These are phyloP conservation scores for Agrochola macilenta DNA, from an alignment of 2,888 invertebrate species.

Conservation along the genomic window DNA sequence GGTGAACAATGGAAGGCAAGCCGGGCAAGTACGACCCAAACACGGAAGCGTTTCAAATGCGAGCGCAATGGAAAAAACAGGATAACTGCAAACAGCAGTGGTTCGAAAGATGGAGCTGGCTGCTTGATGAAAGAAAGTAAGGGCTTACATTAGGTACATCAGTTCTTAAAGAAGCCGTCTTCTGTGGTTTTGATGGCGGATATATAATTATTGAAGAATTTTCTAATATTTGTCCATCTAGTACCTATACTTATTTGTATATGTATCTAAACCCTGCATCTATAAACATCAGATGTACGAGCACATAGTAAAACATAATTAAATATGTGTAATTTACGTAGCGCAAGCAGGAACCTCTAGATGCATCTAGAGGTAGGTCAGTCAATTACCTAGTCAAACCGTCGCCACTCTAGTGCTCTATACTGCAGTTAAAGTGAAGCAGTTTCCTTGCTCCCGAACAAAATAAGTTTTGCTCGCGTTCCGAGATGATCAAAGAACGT, in stretches of 20 bases:
- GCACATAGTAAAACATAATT: background rate
- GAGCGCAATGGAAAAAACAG: constrained; percentile 86
- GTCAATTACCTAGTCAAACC: constrained; percentile 14
- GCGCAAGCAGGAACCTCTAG: background rate
- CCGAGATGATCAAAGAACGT: background rate
- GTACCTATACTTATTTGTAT: background rate
- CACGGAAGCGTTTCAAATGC: constrained; percentile 86
- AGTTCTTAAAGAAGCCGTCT: background rate
- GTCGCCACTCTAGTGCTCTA: constrained; percentile 19
- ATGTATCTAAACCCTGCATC: background rate
- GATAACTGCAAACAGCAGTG: constrained; percentile 84
- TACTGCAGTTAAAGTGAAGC: constrained; percentile 12
- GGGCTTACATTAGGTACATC: background rate
- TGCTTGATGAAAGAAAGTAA: constrained; percentile 84
- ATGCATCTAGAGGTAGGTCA: constrained; percentile 3
- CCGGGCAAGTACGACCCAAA: constrained; percentile 81
- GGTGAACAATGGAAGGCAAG: constrained; percentile 67
- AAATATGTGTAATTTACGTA: too few species aligned
- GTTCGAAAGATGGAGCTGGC: constrained; percentile 86
- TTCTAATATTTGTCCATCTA: too few species aligned
- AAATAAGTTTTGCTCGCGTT: constrained; percentile 2
- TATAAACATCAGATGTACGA: background rate
- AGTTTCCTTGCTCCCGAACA: background rate
- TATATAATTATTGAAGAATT: background rate
- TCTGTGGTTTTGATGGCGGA: background rate